Evolutionary conservation across 2,113 vertebrate species (phyloP).

Genomic region (Sturnus vulgaris): DNA sequence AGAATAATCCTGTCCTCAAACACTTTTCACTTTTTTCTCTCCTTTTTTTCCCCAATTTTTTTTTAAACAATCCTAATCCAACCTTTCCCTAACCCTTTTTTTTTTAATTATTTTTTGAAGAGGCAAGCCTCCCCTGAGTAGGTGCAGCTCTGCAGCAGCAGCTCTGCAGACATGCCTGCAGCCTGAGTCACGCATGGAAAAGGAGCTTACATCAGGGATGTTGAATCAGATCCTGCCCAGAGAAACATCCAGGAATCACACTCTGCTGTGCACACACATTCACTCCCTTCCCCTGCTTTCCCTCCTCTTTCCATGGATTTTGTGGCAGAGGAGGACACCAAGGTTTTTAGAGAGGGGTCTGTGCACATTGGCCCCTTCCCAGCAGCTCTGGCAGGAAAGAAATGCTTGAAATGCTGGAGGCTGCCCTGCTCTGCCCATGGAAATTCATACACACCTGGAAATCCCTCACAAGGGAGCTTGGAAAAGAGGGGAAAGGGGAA

Average conservation of each 20-base stretch:
- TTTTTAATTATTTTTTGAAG: background rate
- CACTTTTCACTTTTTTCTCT: background rate
- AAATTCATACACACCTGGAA: background rate
- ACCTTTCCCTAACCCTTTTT: background rate
- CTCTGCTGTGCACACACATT: background rate
- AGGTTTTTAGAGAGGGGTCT: background rate
- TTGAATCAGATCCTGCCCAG: background rate
- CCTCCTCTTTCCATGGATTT: background rate
- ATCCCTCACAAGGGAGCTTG: background rate
- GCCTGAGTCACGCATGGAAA: conserved; percentile 41
- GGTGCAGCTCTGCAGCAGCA: background rate
- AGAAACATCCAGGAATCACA: background rate
- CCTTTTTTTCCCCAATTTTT: background rate
- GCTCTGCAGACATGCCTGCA: conserved; percentile 52
- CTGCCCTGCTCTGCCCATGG: background rate
- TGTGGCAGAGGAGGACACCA: background rate
- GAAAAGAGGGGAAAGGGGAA: fast-evolving
- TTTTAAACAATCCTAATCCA: background rate
- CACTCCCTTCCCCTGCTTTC: background rate
- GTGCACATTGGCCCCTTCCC: background rate
- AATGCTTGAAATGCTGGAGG: background rate
- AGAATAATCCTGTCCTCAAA: background rate
- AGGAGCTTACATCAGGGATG: conserved; percentile 17
- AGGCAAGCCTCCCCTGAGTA: background rate
- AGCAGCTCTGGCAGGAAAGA: background rate